Conservation (phyloP, 2,113 vertebrate genomes). For the Zosterops japonicus region DNA sequence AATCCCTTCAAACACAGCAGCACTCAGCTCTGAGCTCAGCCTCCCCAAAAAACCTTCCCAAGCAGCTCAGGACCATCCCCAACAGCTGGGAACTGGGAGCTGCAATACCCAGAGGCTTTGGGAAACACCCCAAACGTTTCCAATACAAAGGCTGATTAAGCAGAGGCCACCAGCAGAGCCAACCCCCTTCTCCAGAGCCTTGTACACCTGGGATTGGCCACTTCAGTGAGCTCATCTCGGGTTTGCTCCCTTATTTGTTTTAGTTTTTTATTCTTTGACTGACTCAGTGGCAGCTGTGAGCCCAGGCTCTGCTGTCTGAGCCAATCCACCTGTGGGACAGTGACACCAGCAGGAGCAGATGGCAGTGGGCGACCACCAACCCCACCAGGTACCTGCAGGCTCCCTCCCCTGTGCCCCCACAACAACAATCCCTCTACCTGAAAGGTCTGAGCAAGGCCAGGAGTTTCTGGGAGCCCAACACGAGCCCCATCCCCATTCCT, state of each 20-base stretch:
- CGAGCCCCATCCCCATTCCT: fast-evolving
- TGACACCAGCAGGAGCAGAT: not conserved
- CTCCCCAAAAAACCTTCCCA: not conserved
- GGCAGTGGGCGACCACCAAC: not conserved
- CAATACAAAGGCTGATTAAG: not conserved
- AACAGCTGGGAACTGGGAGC: not conserved
- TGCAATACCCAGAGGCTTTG: not conserved
- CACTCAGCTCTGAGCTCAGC: not conserved
- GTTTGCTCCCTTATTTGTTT: not conserved
- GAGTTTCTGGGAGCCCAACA: not conserved
- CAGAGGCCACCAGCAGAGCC: not conserved
- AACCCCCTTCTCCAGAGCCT: not conserved
- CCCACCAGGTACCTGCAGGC: not conserved
- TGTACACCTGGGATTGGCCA: not conserved
- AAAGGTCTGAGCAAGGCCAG: not conserved
- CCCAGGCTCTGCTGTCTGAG: not conserved
- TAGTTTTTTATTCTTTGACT: not conserved
- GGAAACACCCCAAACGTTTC: not conserved
- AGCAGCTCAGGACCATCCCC: not conserved
- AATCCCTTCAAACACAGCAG: not conserved
- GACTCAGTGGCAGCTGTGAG: not conserved
- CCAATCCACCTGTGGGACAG: fast-evolving
- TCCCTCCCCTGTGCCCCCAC: not conserved
- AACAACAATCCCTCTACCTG: not conserved
- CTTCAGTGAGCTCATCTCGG: not conserved